Base-by-base conservation (phyloP, 92 coral and sea anemone species). In the Muricea muricata region DNA sequence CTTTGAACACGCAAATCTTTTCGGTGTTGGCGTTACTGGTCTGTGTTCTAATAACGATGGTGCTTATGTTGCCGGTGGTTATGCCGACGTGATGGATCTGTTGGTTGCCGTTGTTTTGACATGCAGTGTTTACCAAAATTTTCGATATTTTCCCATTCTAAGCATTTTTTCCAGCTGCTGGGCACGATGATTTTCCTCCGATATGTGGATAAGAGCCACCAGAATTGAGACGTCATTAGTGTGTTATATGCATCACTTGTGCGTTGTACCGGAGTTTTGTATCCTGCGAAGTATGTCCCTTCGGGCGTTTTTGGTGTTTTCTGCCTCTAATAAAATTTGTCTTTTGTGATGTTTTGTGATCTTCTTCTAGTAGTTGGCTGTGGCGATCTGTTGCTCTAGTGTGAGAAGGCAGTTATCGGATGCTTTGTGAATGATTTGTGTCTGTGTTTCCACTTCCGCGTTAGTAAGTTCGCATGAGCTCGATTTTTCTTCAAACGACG, bases 281-380 rank as follows among this genome's bases (percentile, higher is more conserved):
- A 58, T 32, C 32, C 66, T 58, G 25, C 6, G 66, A 58, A 7
- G 3, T 58, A 26, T 20, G 66, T 26, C 66, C 66, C 32, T 3
- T 58, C 17, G 83, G 87, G 17, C 77, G 45, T 12, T 33, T 84
- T 17, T n/a, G n/a, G n/a, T 81, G 82, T 14, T 52, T 56, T n/a
- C 86, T 89, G 18, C 90, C 90, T 40, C 66, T 65, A 85, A 86
- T 71, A 18, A 85, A 85, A 40, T 78, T 61, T 40, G 79, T 34
- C 3, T 39, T 28, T 1, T 39, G 76, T 13, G 1, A 6, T 26
- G 86, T 78, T n/a, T 89, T 12, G 15, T 58, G 5, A 2, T 58
- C 24, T 6, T 58, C 66, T 26, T 58, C 66, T 20, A 58, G 66
- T n/a, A 55, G 5, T 55, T 55, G n/a, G 63, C 63, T 55, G 63